Evolutionary conservation across 2,797 vertebrate genomes (phyloP), one percentile per base, ranked within the genome.

Genomic region (Limosa lapponica): DNA sequence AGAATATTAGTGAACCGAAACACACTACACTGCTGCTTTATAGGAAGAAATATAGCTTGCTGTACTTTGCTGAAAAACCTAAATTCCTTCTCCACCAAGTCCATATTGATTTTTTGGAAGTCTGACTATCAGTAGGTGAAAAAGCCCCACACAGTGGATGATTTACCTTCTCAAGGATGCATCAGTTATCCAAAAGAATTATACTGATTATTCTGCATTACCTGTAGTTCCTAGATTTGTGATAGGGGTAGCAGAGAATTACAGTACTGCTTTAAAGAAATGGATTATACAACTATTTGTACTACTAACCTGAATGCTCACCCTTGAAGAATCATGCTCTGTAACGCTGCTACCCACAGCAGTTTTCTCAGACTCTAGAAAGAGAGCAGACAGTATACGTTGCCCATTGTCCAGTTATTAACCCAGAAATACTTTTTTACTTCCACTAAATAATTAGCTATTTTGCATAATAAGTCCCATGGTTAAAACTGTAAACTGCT

Each of bases 81-180:
- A 59, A 74, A 82, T 91, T 81, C 77, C 58, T 87, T 73, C 61
- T 88, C 39, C 82, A 82, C 46, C 49, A 79, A 78, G 37, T 75
- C 52, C 7, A 4, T 78, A 94, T 25, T 8, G 90, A 96, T 83
- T 95, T 94, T 94, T 46, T 61, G 2, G n/a, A 90, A 91, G 57
- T 52, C 91, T 85, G 86, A 92, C 95, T 91, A 89, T 69, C 71
- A 94, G 65, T 1, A 79, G 48, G 52, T 85, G 54, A 84, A 71
- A 93, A 95, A 93, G 30, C 1, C 65, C 48, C 66, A 66, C 1
- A 4, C 20, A 34, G 37, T 4, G 9, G 48, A 91, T 91, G 51
- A 91, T 71, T 79, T 91, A 73, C 36, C 27, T 39, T 87, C 87
- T 86, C 70, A 80, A 65, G 46, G 41, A 71, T 64, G 49, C 70